These are phyloP conservation scores for Nycticebus coucang DNA, from an alignment of 2,113 vertebrate species.

Conservation along the genomic window DNA sequence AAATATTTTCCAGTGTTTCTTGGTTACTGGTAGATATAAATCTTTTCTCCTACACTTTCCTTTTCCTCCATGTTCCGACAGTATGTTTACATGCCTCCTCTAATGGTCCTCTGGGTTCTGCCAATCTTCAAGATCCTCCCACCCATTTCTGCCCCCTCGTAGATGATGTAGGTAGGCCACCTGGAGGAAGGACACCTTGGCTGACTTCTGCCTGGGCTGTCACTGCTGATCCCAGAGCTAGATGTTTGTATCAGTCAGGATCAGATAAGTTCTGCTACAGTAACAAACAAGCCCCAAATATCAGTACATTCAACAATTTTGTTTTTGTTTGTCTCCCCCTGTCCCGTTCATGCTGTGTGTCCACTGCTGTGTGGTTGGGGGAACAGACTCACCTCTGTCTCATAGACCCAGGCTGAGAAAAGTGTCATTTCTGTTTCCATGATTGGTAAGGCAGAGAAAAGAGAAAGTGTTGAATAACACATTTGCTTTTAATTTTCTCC, in stretches of 20 bases:
- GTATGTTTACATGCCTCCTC: no score
- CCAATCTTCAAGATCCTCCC: background rate
- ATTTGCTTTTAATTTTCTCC: background rate
- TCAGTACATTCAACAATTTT: fast-evolving
- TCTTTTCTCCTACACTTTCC: fast-evolving
- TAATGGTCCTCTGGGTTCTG: background rate
- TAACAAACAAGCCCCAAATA: background rate
- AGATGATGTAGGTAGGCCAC: no score
- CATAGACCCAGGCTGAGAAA: background rate
- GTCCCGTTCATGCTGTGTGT: fast-evolving
- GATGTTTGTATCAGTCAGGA: background rate
- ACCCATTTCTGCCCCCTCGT: background rate
- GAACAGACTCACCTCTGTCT: background rate
- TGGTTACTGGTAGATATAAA: fast-evolving
- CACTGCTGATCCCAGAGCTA: fast-evolving
- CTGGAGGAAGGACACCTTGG: background rate
- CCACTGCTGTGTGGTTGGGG: no score
- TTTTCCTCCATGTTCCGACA: background rate
- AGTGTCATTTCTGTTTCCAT: fast-evolving
- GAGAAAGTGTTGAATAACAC: background rate
- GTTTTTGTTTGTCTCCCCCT: background rate
- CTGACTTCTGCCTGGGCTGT: background rate
- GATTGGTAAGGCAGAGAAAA: background rate
- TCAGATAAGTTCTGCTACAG: no score
- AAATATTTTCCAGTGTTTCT: background rate